Evolutionary conservation across 2,888 invertebrate species (phyloP).

Genomic region (Congeria kusceri): DNA sequence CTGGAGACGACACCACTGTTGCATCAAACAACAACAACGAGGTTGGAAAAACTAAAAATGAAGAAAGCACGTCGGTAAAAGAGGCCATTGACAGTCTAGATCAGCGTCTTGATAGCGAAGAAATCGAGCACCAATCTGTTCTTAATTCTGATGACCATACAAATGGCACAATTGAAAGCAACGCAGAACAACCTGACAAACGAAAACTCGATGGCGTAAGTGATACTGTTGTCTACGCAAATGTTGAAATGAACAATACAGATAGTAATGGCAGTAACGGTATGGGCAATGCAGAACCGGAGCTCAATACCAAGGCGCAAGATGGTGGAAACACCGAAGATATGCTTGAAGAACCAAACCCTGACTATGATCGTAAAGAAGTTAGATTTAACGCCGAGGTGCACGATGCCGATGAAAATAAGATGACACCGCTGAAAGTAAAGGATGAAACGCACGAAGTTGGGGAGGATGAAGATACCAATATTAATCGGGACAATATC

Average conservation of each 20-base stretch:
- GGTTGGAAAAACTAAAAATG: not conserved
- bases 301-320: not conserved
- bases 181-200: not conserved
- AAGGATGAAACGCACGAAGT: not conserved
- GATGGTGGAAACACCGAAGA: conserved; percentile 1
- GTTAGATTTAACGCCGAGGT: conserved; percentile 70
- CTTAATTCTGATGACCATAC: not conserved
- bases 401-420: conserved; percentile 60
- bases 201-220: not conserved
- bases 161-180: not conserved
- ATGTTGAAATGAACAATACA: conserved; percentile 8
- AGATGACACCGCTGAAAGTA: conserved; percentile 55
- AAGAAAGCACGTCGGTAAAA: conserved; percentile 7
- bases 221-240: conserved; percentile 20
- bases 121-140: conserved; percentile 1
- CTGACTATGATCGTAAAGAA: conserved; percentile 75
- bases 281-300: too few species aligned
- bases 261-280: conserved; percentile 10
- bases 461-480: too few species aligned
- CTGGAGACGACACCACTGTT: not conserved
- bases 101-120: conserved; percentile 52
- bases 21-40: not conserved
- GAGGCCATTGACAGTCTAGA: conserved; percentile 55
- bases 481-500: too few species aligned
- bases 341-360: conserved; percentile 66